Conservation (phyloP, 2,797 vertebrate species). For the Rousettus madagascariensis region DNA sequence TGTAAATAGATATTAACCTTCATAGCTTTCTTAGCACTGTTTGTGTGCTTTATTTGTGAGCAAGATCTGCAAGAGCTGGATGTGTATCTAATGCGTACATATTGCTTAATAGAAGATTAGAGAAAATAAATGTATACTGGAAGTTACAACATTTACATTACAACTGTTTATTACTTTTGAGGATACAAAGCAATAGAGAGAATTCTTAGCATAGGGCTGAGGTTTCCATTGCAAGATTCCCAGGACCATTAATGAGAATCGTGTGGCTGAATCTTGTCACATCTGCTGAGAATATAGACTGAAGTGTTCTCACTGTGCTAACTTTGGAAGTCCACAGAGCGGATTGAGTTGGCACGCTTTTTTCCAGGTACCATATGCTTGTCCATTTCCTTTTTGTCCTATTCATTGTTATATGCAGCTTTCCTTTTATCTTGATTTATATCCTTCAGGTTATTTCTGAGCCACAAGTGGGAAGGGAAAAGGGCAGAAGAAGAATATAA, state of each 20-base stretch:
- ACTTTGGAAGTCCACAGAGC: not conserved
- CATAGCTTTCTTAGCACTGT: not conserved
- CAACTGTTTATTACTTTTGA: slow-evolving; percentile 60
- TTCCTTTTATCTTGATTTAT: not conserved
- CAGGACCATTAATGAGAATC: slow-evolving; percentile 75
- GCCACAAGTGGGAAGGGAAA: not conserved
- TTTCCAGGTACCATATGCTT: not conserved
- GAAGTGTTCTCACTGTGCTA: slow-evolving; percentile 13
- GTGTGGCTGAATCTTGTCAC: slow-evolving; percentile 55
- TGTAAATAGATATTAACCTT: not conserved
- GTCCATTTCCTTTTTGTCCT: not conserved
- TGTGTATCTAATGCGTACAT: not conserved
- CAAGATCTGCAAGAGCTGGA: not conserved
- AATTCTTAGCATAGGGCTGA: slow-evolving; percentile 59
- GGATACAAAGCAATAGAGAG: slow-evolving; percentile 66
- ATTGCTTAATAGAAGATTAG: slow-evolving; percentile 60
- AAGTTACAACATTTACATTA: slow-evolving; percentile 73
- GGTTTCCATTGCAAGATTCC: slow-evolving; percentile 71
- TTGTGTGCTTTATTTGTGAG: not conserved
- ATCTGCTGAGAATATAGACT: slow-evolving; percentile 70
- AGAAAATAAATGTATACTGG: slow-evolving; percentile 68
- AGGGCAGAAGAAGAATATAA: not conserved
- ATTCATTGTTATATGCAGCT: not conserved
- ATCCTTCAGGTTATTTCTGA: not conserved
- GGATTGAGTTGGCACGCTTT: not conserved